Evolutionary conservation across 2,113 vertebrate species (phyloP), one percentile per base, ranked within the genome.

Genomic region (Urocitellus parryii): DNA sequence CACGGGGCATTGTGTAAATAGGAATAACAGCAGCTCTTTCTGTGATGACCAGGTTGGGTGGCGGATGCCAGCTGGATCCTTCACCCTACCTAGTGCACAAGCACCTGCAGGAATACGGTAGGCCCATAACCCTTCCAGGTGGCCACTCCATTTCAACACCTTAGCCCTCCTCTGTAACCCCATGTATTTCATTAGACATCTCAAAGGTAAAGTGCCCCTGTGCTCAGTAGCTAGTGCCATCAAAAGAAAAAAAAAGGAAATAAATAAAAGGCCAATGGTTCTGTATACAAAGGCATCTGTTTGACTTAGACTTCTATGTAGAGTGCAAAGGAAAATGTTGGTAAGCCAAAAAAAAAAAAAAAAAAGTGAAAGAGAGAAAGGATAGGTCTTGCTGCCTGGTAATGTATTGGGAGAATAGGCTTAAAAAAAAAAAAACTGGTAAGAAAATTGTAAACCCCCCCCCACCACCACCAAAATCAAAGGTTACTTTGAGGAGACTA

Each of bases 51-150:
- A 65, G 56, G 20, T 42, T 39, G 48, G 39, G 32, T 5, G 8
- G 4, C 14, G 42, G 61, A 29, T 16, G 1, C 8, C 2, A 8
- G 32, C 58, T 25, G 14, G 32, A 8, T 24, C 42, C 14, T 51
- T 65, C 39, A 12, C 58, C 42, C 32, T 27, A 0, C 12, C 39
- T 4, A 39, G 51, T 25, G 11, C 1, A 0, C 37, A 17, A 56
- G 22, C 5, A 0, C 32, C 42, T 13, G 58, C 34, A 22, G 42
- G 48, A 42, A 42, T 25, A 32, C 9, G 0, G 8, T 37, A 42
- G 22, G 70, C 5, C n/a, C 25, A 2, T 6, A 11, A 34, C 25
- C 0, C 16, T 42, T 58, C 77, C 65, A 81, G 20, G 53, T 45
- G 53, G 39, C 14, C 67, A 82, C 58, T 3, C 53, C 39, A 20